Base-by-base conservation (phyloP, 2,797 vertebrate species). In the Alfaro cultratus region DNA sequence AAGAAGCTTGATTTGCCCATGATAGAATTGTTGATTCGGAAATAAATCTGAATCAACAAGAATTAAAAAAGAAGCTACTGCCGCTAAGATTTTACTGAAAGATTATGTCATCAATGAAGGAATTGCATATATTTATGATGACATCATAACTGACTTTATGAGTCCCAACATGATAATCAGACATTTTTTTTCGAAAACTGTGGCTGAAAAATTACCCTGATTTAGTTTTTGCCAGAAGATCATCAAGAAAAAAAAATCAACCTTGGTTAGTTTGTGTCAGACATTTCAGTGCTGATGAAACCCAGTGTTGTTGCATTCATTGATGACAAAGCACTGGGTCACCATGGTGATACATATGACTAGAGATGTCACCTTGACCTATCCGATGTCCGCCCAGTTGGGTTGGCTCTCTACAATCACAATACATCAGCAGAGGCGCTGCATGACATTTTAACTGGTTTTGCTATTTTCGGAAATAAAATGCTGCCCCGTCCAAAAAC, bases 351-450 rank as follows among this genome's bases (percentile, higher is more conserved):
- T 76, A 71, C 64, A 73, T 73, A 76, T 67, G 46, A 78, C 71
- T 77, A 57, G 57, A 46, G 85, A 77, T 71, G 83, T 84, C 82
- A 77, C 49, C 7, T 1, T 23, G 75, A 85, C 85, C 79, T n/a
- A 0, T 39, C 34, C 1, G 41, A 51, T 1, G 70, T 53, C 81
- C 67, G 11, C 71, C 73, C 73, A 74, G 77, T 36, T 0, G 64
- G 78, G 75, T 85, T 78, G 23, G 23, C 64, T 68, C 34, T 64
- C 36, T 39, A 26, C 76, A 46, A 87, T 87, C 86, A 77, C 67
- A 83, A 88, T 60, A 88, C 79, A 83, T 80, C 70, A 47, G 81
- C 64, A 26, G 36, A 41, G 36, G 3, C 21, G 1, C 64, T 41
- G 21, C 64, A 41, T 68, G 36, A 41, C 64, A 68, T 82, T 86